phyloP scores from a whole-genome alignment of 2,888 invertebrate genomes.

The Nymphalis polychloros region DNA sequence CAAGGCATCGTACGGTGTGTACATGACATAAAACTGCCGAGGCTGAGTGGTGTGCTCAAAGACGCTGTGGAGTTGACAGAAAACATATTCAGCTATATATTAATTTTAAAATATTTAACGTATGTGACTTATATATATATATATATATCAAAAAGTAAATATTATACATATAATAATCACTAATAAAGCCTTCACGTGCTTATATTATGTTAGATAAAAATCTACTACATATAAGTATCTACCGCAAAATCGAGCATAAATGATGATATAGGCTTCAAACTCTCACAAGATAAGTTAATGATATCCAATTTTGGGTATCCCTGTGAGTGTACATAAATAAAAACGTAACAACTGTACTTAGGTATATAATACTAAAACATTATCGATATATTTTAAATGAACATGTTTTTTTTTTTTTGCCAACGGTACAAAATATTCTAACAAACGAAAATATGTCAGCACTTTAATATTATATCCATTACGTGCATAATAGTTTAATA shows the following conservation, averaged over 20 bases:
- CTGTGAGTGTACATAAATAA: not conserved
- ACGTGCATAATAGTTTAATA: constrained; percentile 10
- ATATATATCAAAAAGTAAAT: no score
- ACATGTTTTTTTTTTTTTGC: not conserved
- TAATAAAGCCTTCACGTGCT: not conserved
- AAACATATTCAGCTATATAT: not conserved
- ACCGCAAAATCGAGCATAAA: no score
- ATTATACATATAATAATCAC: not conserved
- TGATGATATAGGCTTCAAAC: no score
- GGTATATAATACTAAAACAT: no score
- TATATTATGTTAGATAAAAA: not conserved
- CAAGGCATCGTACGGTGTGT: constrained; percentile 30
- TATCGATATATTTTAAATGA: not conserved
- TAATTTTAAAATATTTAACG: not conserved
- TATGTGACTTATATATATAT: no score
- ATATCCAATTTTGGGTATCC: not conserved
- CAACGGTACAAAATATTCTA: constrained; percentile 14
- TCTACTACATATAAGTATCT: not conserved
- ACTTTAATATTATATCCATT: constrained; percentile 23
- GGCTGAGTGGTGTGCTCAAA: constrained; percentile 24
- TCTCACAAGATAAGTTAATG: no score
- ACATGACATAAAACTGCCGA: constrained; percentile 36
- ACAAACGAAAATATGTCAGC: constrained; percentile 27
- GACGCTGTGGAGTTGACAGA: constrained; percentile 22
- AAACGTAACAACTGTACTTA: no score